These are phyloP conservation scores for Callithrix jacchus DNA, from an alignment of 2,113 vertebrate genomes.

Conservation along the genomic window DNA sequence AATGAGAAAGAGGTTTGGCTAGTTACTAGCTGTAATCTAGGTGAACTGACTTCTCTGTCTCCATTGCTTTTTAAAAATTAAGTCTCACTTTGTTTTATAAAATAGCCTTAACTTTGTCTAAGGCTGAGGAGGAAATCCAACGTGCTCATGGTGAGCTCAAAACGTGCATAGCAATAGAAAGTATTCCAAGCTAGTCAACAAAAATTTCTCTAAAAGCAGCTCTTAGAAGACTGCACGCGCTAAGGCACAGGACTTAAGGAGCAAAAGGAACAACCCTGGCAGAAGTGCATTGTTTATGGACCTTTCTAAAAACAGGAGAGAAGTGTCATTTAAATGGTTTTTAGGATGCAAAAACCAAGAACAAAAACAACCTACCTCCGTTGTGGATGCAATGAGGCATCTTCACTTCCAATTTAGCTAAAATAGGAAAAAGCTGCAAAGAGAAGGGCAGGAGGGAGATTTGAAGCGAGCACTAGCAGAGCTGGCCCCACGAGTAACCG, in stretches of 20 bases:
- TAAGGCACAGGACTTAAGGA: background rate
- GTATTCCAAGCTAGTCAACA: background rate
- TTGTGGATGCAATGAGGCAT: background rate
- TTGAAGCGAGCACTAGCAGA: slow-evolving; percentile 28
- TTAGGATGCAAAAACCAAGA: background rate
- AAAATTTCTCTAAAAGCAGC: background rate
- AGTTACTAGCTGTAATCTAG: background rate
- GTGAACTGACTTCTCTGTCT: background rate
- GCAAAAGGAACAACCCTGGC: background rate
- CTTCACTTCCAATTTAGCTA: slow-evolving; percentile 14
- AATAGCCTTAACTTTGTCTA: background rate
- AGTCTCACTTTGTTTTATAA: background rate
- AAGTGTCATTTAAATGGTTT: background rate
- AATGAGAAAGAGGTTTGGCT: background rate
- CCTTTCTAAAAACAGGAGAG: background rate
- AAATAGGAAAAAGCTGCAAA: background rate
- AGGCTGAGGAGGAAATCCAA: background rate
- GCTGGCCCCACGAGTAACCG: background rate
- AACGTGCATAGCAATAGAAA: background rate
- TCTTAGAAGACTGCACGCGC: background rate
- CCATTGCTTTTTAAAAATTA: slow-evolving; percentile 4
- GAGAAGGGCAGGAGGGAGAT: slow-evolving; percentile 15
- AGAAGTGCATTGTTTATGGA: background rate
- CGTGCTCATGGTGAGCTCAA: background rate
- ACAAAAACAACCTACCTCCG: background rate